These are phyloP conservation scores for Drosophila nannoptera DNA, from an alignment of 1,140 invertebrate species.

Conservation along the genomic window DNA sequence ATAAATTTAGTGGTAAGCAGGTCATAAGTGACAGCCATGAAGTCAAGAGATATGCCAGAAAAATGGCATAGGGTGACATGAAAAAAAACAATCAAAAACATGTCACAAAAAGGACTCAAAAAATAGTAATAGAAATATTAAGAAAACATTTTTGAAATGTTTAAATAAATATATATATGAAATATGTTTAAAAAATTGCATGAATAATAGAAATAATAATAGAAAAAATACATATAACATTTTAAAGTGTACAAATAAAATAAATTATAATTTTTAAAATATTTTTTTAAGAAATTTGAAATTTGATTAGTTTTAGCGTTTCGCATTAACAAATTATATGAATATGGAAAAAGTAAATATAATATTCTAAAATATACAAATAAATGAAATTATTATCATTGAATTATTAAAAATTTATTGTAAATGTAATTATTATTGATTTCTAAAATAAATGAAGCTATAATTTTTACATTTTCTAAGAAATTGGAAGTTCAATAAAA, in stretches of 20 bases:
- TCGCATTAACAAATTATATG: too few species aligned
- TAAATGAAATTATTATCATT: neutral
- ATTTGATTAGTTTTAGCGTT: neutral
- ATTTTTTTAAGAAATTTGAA: neutral
- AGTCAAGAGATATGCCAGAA: neutral
- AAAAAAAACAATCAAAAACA: neutral
- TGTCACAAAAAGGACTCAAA: too few species aligned
- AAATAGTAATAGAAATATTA: too few species aligned
- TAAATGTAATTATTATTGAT: too few species aligned
- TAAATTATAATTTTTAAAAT: neutral
- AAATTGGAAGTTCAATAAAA: too few species aligned
- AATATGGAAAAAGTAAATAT: too few species aligned
- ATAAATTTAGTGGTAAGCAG: neutral
- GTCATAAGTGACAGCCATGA: neutral
- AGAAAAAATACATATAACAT: neutral
- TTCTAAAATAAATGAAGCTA: too few species aligned
- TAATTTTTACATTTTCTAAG: too few species aligned
- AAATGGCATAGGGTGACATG: neutral
- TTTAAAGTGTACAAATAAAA: neutral
- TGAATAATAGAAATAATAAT: constrained; percentile 2
- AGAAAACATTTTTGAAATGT: neutral
- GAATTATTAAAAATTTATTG: neutral
- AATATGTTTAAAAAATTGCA: neutral
- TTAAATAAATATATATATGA: neutral
- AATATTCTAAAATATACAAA: neutral